phyloP scores from a whole-genome alignment of 2,797 vertebrate species.

The Myiotriccus ornatus region DNA sequence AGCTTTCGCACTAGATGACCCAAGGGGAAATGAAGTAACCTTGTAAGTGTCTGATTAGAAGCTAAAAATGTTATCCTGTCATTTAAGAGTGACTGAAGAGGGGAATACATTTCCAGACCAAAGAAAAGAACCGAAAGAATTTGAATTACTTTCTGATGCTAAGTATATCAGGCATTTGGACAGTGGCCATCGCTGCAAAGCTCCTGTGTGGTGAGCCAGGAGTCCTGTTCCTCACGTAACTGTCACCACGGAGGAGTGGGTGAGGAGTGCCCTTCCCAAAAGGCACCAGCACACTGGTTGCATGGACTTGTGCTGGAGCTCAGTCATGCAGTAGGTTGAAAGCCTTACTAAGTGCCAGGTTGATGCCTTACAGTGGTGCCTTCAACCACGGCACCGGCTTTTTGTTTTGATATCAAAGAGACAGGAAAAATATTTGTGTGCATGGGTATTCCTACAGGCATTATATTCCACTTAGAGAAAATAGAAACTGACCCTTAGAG shows the following conservation, averaged over 20 bases:
- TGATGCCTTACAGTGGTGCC: neutral
- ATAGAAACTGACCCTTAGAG: neutral
- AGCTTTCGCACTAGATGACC: neutral
- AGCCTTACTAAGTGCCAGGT: neutral
- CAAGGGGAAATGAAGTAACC: neutral
- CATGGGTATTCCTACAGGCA: neutral
- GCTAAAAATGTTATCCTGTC: neutral
- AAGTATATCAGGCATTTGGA: conserved; percentile 39
- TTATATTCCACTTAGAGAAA: neutral
- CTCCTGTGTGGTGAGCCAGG: neutral
- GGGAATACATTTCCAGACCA: conserved; percentile 24
- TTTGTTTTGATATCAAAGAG: neutral
- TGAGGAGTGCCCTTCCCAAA: neutral
- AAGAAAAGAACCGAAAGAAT: conserved; percentile 16
- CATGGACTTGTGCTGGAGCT: neutral
- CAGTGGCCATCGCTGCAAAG: neutral
- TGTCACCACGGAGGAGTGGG: neutral
- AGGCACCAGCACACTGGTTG: fast-evolving
- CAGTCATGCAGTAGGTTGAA: neutral
- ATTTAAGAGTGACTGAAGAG: neutral
- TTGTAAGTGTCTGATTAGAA: conserved; percentile 25
- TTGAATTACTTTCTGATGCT: conserved; percentile 27
- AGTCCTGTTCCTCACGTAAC: fast-evolving
- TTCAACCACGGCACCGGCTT: neutral
- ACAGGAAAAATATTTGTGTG: neutral